Conservation (phyloP, 2,113 vertebrate species). For the Picathartes gymnocephalus region DNA sequence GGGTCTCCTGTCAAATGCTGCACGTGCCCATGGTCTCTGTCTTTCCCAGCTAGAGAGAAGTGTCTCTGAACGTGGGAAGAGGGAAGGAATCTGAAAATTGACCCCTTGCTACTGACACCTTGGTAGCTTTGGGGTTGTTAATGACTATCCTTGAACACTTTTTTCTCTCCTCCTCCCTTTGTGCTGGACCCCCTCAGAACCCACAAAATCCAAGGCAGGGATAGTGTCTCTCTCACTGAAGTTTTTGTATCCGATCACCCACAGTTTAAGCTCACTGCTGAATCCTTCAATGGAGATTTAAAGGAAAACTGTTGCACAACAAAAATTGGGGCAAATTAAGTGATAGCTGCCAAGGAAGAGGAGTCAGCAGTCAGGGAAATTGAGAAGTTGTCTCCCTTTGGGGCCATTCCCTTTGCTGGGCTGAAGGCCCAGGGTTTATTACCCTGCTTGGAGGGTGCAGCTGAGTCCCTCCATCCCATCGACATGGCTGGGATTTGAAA, state of each 20-base stretch:
- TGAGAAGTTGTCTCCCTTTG: not conserved
- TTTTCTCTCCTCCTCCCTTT: not conserved
- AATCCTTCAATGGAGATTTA: not conserved
- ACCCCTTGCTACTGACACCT: not conserved
- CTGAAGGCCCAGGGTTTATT: not conserved
- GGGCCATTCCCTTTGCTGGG: not conserved
- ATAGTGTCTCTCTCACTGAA: rapidly evolving
- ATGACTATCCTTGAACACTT: not conserved
- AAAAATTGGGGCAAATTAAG: not conserved
- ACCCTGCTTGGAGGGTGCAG: not conserved
- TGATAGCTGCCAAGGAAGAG: not conserved
- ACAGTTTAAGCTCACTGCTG: not conserved
- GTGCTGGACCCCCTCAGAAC: too few species aligned
- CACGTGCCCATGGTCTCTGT: not conserved
- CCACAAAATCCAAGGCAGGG: not conserved
- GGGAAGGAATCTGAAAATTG: not conserved
- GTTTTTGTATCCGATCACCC: not conserved
- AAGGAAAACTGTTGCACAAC: not conserved
- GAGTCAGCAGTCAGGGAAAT: not conserved
- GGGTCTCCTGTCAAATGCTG: conserved; percentile 32
- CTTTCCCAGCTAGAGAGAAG: conserved; percentile 6
- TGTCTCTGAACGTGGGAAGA: not conserved
- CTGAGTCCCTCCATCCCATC: not conserved
- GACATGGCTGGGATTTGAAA: not conserved
- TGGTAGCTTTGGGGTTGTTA: not conserved